Evolutionary conservation across 2,113 vertebrate genomes (phyloP).

Genomic region (Furnarius figulus): DNA sequence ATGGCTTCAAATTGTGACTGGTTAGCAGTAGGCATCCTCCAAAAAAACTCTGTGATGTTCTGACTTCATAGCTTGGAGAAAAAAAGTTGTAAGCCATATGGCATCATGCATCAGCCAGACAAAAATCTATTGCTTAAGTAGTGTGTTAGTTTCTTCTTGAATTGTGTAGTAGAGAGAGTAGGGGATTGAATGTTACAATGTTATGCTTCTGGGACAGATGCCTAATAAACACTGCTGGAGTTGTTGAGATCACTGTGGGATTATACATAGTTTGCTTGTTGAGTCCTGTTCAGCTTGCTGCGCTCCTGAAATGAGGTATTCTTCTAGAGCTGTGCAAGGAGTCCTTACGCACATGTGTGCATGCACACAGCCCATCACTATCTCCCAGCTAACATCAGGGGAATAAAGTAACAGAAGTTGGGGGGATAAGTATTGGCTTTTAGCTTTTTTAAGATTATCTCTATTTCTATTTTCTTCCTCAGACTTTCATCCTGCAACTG

Average conservation of each 20-base stretch:
- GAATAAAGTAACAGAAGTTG: neutral
- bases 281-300: neutral
- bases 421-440: neutral
- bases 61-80: conserved; percentile 20
- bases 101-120: neutral
- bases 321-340: neutral
- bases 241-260: neutral
- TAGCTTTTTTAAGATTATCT: neutral
- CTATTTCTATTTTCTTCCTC: neutral
- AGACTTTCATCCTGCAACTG: neutral
- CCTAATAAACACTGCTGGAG: neutral
- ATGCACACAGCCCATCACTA: neutral
- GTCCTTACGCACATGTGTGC: neutral
- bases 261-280: neutral
- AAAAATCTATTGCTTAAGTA: neutral
- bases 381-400: neutral
- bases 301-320: neutral
- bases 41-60: conserved; percentile 10
- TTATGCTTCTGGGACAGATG: neutral
- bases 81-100: conserved; percentile 2
- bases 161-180: neutral
- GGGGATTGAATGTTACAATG: neutral
- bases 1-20: neutral
- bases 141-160: neutral
- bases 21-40: neutral